These are phyloP conservation scores for Columbina picui DNA, from an alignment of 2,113 vertebrate genomes.

Conservation along the genomic window DNA sequence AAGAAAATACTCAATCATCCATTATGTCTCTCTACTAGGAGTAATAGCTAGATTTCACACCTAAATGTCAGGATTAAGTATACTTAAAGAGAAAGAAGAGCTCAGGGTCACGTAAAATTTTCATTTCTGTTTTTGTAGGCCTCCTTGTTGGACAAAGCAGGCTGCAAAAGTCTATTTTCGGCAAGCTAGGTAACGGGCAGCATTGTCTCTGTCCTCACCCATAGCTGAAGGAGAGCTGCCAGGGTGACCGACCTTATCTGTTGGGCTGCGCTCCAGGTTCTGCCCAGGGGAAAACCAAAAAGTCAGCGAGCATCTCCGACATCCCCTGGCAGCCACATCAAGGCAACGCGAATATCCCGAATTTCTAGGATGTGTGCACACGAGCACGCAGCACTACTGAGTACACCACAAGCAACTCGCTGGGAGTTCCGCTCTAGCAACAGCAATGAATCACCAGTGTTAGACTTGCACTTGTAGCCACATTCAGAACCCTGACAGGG, in stretches of 20 bases:
- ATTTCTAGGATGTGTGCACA: not conserved
- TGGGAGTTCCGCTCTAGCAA: not conserved
- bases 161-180: not conserved
- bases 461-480: accelerated
- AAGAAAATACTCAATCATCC: not conserved
- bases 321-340: constrained; percentile 43
- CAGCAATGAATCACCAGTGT: not conserved
- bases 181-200: not conserved
- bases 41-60: not conserved
- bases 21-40: not conserved
- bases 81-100: not conserved
- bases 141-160: not conserved
- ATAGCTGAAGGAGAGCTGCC: constrained; percentile 21
- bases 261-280: constrained; percentile 40
- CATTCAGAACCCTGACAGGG: not conserved
- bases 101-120: accelerated
- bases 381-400: not conserved
- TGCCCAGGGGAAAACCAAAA: constrained; percentile 31
- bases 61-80: not conserved
- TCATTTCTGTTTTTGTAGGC: not conserved
- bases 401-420: accelerated
- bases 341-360: not conserved
- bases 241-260: constrained; percentile 2
- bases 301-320: not conserved
- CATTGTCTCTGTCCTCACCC: not conserved